Percentiles rank a stretch among this genome's conserved stretches.
phyloP scores from a whole-genome alignment of 1,140 invertebrate genomes.

The Drosophila takahashii region DNA sequence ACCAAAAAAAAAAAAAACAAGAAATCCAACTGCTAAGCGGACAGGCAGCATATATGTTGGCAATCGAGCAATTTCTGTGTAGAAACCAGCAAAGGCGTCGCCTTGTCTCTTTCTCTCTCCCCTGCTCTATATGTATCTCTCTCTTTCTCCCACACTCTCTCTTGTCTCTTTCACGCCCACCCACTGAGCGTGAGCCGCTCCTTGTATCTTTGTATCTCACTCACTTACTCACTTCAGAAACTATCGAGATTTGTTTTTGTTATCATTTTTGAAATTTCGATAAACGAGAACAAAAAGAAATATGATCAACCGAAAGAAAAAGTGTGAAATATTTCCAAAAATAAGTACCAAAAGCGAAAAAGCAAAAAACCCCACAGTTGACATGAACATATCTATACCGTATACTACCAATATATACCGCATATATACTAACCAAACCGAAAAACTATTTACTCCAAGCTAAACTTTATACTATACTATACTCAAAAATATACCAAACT shows the following conservation, averaged over 20 bases:
- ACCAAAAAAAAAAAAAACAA: slow-evolving; percentile 28
- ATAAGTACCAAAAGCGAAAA: slow-evolving; percentile 28
- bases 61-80: slow-evolving; percentile 84
- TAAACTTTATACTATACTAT: slow-evolving; percentile 41
- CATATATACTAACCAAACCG: slow-evolving; percentile 45
- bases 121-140: slow-evolving; percentile 16
- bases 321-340: slow-evolving; percentile 21
- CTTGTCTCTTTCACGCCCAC: slow-evolving; percentile 30
- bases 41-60: slow-evolving; percentile 85
- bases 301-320: slow-evolving; percentile 18
- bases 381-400: slow-evolving; percentile 48
- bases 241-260: slow-evolving; percentile 49
- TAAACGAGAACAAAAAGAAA: slow-evolving; percentile 39
- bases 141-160: slow-evolving; percentile 11
- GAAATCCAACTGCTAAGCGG: slow-evolving; percentile 57
- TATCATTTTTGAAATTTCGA: slow-evolving; percentile 61
- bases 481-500: slow-evolving; percentile 31
- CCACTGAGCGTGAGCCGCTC: slow-evolving; percentile 15
- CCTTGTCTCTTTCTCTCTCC: slow-evolving; percentile 21
- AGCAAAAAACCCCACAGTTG: slow-evolving; percentile 35
- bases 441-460: slow-evolving; percentile 36
- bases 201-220: slow-evolving; percentile 17
- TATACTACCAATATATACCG: slow-evolving; percentile 48
- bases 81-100: slow-evolving; percentile 50
- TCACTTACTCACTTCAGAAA: slow-evolving; percentile 37